Conservation (phyloP, 2,113 vertebrate species). For the Hippocampus guttulatus region DNA sequence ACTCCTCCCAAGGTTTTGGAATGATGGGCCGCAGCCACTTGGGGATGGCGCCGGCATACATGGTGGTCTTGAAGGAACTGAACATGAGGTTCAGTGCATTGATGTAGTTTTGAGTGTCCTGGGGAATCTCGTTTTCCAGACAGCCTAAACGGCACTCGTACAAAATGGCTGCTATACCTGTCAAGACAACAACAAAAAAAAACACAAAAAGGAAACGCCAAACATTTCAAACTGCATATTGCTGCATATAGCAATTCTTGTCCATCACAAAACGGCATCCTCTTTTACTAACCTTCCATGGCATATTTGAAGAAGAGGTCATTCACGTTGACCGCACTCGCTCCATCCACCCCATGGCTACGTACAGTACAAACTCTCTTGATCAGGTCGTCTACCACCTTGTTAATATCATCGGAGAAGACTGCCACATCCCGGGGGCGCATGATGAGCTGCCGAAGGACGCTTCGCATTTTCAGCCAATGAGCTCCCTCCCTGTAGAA, state of each 20-base stretch:
- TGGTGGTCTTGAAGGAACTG: slow-evolving; percentile 92
- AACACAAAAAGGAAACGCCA: no score
- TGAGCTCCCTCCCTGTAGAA: slow-evolving; percentile 80
- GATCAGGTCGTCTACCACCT: slow-evolving; percentile 82
- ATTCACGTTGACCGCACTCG: slow-evolving; percentile 81
- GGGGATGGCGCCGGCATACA: slow-evolving; percentile 91
- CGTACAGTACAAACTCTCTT: slow-evolving; percentile 75
- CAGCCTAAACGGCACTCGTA: slow-evolving; percentile 86
- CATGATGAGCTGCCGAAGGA: slow-evolving; percentile 87
- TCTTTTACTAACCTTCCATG: slow-evolving; percentile 83
- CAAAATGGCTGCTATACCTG: slow-evolving; percentile 84
- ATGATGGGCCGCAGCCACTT: slow-evolving; percentile 86
- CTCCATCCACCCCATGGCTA: slow-evolving; percentile 68
- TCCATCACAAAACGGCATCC: not conserved
- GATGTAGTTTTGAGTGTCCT: slow-evolving; percentile 84
- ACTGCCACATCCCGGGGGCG: slow-evolving; percentile 81
- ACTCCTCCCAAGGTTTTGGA: slow-evolving; percentile 89
- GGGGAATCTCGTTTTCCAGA: slow-evolving; percentile 77
- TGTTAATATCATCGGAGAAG: slow-evolving; percentile 81
- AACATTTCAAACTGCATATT: not conserved
- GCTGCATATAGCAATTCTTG: not conserved
- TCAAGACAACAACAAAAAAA: not conserved
- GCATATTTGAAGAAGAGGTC: slow-evolving; percentile 93
- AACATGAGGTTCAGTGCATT: slow-evolving; percentile 88
- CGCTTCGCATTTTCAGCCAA: slow-evolving; percentile 88